Percentiles rank a stretch among this genome's conserved stretches.
Evolutionary conservation across 2,888 invertebrate genomes (phyloP).

Genomic region (Notocelia uddmanniana): DNA sequence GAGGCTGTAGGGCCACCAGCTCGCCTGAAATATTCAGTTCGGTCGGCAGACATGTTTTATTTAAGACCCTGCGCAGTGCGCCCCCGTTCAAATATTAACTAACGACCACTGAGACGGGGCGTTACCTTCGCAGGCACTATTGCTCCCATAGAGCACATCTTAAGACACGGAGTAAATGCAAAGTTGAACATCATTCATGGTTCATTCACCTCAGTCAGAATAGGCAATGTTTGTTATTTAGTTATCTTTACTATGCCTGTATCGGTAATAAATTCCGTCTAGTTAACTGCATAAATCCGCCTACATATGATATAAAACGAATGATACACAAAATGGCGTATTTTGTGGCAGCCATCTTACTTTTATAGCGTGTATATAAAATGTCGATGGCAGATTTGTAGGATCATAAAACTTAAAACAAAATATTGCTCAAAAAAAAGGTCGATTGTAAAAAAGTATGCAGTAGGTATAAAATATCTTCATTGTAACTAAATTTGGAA

Average conservation of each 20-base stretch:
- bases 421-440: slow-evolving; percentile 13
- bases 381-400: slow-evolving; percentile 54
- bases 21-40: slow-evolving; percentile 75
- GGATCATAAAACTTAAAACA: slow-evolving; percentile 39
- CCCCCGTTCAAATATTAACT: slow-evolving; percentile 75
- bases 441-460: too few relatives aligned
- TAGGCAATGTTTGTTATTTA: neutral
- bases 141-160: slow-evolving; percentile 41
- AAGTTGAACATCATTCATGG: slow-evolving; percentile 22
- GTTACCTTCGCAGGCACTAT: slow-evolving; percentile 59
- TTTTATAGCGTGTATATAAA: slow-evolving; percentile 63
- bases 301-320: slow-evolving; percentile 58
- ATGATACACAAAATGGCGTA: slow-evolving; percentile 58
- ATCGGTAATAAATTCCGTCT: slow-evolving; percentile 47
- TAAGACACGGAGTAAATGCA: slow-evolving; percentile 15
- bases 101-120: slow-evolving; percentile 68
- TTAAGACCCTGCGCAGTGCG: slow-evolving; percentile 76
- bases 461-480: too few relatives aligned
- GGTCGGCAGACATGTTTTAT: slow-evolving; percentile 75
- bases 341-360: slow-evolving; percentile 60
- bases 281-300: slow-evolving; percentile 50
- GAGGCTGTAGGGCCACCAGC: slow-evolving; percentile 60
- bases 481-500: neutral
- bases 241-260: slow-evolving; percentile 34
- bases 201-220: neutral